phyloP scores from a whole-genome alignment of 2,797 vertebrate species.

The Sphenopsis melanotis region DNA sequence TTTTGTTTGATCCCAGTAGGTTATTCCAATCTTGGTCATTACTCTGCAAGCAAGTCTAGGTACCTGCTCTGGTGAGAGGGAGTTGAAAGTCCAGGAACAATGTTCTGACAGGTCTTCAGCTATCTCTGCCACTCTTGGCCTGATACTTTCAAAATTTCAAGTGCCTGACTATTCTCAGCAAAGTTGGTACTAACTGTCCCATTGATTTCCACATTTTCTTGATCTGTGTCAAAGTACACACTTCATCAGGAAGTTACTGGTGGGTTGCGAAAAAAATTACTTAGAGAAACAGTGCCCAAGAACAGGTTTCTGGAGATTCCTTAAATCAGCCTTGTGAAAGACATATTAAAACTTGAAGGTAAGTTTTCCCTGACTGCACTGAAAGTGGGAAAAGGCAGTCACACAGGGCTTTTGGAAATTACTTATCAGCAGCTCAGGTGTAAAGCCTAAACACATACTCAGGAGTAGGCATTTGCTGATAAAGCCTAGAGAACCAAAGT shows the following conservation, averaged over 20 bases:
- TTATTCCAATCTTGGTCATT: background rate
- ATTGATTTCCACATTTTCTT: background rate
- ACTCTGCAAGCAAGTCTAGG: background rate
- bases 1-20: background rate
- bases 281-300: background rate
- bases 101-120: background rate
- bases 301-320: background rate
- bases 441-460: background rate
- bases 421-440: background rate
- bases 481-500: background rate
- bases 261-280: background rate
- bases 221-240: background rate
- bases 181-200: background rate
- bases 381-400: background rate
- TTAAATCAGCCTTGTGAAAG: background rate
- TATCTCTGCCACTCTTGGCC: background rate
- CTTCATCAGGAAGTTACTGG: background rate
- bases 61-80: background rate
- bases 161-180: background rate
- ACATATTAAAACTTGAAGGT: accelerated
- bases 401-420: background rate
- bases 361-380: background rate
- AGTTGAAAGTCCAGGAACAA: background rate
- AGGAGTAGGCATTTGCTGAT: background rate
- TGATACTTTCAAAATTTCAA: background rate